Evolutionary conservation across 2,113 vertebrate species (phyloP).

Genomic region (Nothocercus julius): DNA sequence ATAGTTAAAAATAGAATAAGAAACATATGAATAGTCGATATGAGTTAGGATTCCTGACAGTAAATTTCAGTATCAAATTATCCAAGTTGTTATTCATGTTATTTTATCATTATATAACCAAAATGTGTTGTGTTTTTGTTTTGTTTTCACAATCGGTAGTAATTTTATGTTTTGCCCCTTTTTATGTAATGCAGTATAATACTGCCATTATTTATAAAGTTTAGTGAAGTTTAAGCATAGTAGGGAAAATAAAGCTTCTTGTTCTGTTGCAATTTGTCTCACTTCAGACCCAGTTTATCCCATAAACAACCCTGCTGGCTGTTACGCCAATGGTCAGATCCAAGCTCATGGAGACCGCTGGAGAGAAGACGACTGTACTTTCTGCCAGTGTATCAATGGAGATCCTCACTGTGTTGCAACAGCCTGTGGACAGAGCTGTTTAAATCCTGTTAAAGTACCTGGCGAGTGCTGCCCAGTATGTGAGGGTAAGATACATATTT

Average conservation of each 20-base stretch:
- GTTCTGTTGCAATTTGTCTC: neutral
- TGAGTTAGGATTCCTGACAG: neutral
- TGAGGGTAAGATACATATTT: conserved; percentile 76
- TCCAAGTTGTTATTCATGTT: neutral
- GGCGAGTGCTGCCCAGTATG: conserved; percentile 91
- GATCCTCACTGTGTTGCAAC: conserved; percentile 87
- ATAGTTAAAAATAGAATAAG: neutral
- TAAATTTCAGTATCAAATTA: neutral
- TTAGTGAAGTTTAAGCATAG: neutral
- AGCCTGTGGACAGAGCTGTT: conserved; percentile 87
- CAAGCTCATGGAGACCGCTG: conserved; percentile 89
- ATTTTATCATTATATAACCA: neutral
- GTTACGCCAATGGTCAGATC: conserved; percentile 89
- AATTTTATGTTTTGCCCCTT: neutral
- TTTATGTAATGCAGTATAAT: neutral
- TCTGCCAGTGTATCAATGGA: conserved; percentile 90
- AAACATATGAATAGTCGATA: neutral
- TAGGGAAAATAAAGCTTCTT: neutral
- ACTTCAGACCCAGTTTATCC: conserved; percentile 84
- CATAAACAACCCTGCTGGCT: conserved; percentile 86
- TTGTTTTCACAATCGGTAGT: neutral
- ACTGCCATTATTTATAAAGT: neutral
- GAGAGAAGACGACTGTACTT: conserved; percentile 91
- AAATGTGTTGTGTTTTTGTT: neutral
- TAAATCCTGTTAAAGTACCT: conserved; percentile 88